phyloP scores from a whole-genome alignment of 2,113 vertebrate genomes.

The Rhinoderma darwinii region DNA sequence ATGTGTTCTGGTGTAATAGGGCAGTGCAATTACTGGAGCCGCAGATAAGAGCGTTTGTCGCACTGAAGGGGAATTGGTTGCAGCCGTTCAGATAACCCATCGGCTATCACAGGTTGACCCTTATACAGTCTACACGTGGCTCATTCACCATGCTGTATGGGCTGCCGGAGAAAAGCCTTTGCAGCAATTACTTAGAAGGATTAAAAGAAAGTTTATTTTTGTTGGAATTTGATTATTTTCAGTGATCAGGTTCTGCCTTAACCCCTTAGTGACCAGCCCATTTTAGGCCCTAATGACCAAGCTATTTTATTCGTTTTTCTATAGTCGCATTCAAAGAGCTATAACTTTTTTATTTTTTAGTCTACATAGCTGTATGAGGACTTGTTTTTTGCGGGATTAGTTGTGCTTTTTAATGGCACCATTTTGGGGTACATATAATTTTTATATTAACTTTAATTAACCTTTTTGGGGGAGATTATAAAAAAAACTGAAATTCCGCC shows the following conservation, averaged over 20 bases:
- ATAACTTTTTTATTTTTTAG: no score
- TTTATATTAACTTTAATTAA: no score
- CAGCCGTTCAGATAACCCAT: conserved; percentile 6
- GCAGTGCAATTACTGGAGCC: conserved; percentile 35
- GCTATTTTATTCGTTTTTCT: no score
- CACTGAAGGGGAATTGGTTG: conserved; percentile 35
- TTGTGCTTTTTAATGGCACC: no score
- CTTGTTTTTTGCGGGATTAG: no score
- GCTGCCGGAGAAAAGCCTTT: background rate
- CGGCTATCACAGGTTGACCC: conserved; percentile 19
- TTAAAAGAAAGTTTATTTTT: background rate
- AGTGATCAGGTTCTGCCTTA: background rate
- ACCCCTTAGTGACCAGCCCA: no score
- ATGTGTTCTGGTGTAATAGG: conserved; percentile 12
- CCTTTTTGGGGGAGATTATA: no score
- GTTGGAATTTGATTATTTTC: background rate
- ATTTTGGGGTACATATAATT: no score
- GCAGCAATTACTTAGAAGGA: background rate
- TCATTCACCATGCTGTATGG: background rate
- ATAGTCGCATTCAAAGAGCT: no score
- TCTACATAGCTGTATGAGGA: no score
- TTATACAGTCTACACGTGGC: background rate
- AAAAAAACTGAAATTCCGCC: no score
- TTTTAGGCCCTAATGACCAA: no score
- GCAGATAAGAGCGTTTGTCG: conserved; percentile 15